Evolutionary conservation across 2,113 vertebrate species (phyloP).

Genomic region (Arothron firmamentum): DNA sequence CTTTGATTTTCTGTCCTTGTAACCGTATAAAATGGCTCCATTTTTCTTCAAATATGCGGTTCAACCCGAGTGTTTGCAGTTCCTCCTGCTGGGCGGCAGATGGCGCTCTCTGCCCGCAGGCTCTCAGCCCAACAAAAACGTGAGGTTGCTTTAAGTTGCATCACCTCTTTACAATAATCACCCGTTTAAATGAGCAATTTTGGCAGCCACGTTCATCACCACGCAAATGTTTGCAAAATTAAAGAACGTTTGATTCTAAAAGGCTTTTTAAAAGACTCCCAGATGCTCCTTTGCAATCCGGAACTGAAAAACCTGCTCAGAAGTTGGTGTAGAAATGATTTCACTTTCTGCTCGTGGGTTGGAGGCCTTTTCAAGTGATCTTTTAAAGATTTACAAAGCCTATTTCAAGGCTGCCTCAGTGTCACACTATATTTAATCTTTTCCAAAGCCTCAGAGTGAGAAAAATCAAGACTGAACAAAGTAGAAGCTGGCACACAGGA

Average conservation of each 20-base stretch:
- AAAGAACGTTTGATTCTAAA: constrained; percentile 30
- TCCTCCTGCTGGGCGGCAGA: constrained; percentile 39
- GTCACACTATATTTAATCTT: constrained; percentile 35
- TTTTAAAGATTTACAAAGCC: constrained; percentile 43
- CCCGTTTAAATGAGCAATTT: constrained; percentile 42
- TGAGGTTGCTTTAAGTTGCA: constrained; percentile 58
- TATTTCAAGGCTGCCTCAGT: constrained; percentile 45
- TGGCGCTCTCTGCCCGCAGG: constrained; percentile 24
- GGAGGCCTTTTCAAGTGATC: constrained; percentile 5
- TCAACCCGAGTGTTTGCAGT: background rate
- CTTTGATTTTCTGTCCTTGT: background rate
- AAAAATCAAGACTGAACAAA: constrained; percentile 8
- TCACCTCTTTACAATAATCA: constrained; percentile 61
- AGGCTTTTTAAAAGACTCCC: constrained; percentile 22
- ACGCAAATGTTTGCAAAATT: constrained; percentile 37
- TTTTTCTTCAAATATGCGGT: background rate
- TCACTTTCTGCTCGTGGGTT: constrained; percentile 23
- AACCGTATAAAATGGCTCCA: background rate
- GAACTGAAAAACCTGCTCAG: constrained; percentile 28
- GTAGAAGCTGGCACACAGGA: background rate
- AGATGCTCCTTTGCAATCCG: constrained; percentile 10
- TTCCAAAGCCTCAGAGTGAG: constrained; percentile 12
- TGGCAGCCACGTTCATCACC: constrained; percentile 41
- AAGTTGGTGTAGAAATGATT: constrained; percentile 46
- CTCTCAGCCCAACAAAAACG: rapidly evolving